phyloP scores from a whole-genome alignment of 2,113 vertebrate species.

The Ranitomeya variabilis region DNA sequence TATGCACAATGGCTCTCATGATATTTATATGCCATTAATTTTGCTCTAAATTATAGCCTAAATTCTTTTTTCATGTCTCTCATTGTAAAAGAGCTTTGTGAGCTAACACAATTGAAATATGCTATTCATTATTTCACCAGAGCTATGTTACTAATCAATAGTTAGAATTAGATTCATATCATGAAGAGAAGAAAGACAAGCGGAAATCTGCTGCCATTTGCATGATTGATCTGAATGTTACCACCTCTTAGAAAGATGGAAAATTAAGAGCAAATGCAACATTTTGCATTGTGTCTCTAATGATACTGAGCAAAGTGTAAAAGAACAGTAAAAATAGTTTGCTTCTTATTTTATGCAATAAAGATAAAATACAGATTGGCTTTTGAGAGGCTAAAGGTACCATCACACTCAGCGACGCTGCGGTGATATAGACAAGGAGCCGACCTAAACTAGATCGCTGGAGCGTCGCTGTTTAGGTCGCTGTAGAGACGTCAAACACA shows the following conservation, averaged over 20 bases:
- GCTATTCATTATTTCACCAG: slow-evolving; percentile 26
- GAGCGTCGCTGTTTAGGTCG: too few species aligned
- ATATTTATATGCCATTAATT: neutral
- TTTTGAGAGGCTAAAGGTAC: neutral
- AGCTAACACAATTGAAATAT: neutral
- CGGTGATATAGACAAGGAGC: too few species aligned
- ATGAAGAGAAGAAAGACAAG: slow-evolving; percentile 13
- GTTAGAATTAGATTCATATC: slow-evolving; percentile 41
- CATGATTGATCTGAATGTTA: slow-evolving; percentile 40
- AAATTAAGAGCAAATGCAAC: slow-evolving; percentile 39
- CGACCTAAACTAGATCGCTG: too few species aligned
- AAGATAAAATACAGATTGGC: neutral
- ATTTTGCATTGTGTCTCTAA: slow-evolving; percentile 31
- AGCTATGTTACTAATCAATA: slow-evolving; percentile 43
- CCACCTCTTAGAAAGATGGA: slow-evolving; percentile 31
- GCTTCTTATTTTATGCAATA: neutral
- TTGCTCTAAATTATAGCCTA: neutral
- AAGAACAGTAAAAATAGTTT: neutral
- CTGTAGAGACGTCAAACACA: too few species aligned
- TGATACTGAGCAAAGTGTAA: slow-evolving; percentile 18
- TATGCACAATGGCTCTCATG: neutral
- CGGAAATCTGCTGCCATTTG: slow-evolving; percentile 43
- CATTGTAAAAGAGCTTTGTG: neutral
- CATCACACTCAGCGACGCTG: too few species aligned
- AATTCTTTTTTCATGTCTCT: neutral